phyloP scores from a whole-genome alignment of 2,888 invertebrate species.

The Hedychridium roseum region DNA sequence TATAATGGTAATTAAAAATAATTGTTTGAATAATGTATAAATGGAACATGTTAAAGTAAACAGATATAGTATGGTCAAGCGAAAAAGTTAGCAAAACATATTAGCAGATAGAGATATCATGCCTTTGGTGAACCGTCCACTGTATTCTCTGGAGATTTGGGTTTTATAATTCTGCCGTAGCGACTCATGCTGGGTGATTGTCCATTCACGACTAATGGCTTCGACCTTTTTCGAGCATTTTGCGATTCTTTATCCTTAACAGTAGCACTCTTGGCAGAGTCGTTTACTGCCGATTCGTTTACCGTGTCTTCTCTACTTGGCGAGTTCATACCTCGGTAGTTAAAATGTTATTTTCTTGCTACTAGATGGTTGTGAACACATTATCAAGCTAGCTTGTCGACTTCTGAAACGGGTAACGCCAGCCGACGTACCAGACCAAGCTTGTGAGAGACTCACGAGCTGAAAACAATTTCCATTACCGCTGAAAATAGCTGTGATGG shows the following conservation, averaged over 20 bases:
- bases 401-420: conserved; percentile 4
- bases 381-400: conserved; percentile 12
- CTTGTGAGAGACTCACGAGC: conserved; percentile 11
- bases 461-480: conserved; percentile 37
- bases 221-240: conserved; percentile 6
- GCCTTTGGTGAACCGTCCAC: conserved; percentile 38
- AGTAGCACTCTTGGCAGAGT: conserved; percentile 3
- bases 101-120: conserved; percentile 17
- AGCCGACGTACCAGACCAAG: conserved; percentile 2
- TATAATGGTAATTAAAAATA: neutral
- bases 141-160: conserved; percentile 56
- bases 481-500: conserved; percentile 37
- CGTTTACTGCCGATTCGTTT: conserved; percentile 15
- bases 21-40: no score
- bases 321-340: conserved; percentile 27
- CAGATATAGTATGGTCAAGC: no score
- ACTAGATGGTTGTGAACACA: neutral
- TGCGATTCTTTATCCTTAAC: conserved; percentile 10
- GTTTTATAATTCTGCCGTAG: conserved; percentile 69
- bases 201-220: conserved; percentile 11
- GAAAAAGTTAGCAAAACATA: no score
- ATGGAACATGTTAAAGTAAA: no score
- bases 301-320: conserved; percentile 17
- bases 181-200: conserved; percentile 63
- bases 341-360: conserved; percentile 25